These are phyloP conservation scores for Mycteria americana DNA, from an alignment of 2,797 vertebrate species.

Conservation along the genomic window DNA sequence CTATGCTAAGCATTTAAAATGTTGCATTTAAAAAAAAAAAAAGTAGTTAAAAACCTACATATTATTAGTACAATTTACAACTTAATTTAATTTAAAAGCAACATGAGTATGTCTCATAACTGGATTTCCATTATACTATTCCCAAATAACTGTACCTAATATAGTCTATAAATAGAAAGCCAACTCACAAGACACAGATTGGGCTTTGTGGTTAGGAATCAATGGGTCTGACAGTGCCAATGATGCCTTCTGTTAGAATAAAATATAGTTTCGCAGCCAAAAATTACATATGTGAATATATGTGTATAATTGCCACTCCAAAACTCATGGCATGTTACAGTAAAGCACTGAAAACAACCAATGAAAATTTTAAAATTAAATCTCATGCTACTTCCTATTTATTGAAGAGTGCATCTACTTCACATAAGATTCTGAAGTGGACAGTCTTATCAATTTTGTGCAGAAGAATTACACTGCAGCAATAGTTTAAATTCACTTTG, in stretches of 20 bases:
- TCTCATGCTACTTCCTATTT: neutral
- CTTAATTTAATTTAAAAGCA: neutral
- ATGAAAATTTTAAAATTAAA: neutral
- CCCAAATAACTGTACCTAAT: neutral
- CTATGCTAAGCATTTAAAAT: neutral
- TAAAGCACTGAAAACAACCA: neutral
- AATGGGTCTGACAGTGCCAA: neutral
- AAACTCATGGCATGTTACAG: neutral
- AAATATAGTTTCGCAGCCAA: slow-evolving; percentile 1
- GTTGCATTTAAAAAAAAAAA: neutral
- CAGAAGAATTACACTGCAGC: slow-evolving; percentile 34
- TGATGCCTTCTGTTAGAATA: neutral
- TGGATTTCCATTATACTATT: neutral
- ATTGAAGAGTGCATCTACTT: neutral
- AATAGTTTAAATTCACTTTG: slow-evolving; percentile 34
- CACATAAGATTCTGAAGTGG: slow-evolving; percentile 26
- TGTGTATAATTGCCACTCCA: neutral
- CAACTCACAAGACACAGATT: neutral
- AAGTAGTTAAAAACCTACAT: neutral
- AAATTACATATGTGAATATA: neutral
- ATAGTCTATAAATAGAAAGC: neutral
- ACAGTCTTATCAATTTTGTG: slow-evolving; percentile 32
- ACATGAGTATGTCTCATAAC: neutral
- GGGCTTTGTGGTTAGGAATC: neutral
- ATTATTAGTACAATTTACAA: neutral